Evolutionary conservation across 53 echinoderm and acorn worm species (phyloP).

Genomic region (Temnopleurus reevesii): DNA sequence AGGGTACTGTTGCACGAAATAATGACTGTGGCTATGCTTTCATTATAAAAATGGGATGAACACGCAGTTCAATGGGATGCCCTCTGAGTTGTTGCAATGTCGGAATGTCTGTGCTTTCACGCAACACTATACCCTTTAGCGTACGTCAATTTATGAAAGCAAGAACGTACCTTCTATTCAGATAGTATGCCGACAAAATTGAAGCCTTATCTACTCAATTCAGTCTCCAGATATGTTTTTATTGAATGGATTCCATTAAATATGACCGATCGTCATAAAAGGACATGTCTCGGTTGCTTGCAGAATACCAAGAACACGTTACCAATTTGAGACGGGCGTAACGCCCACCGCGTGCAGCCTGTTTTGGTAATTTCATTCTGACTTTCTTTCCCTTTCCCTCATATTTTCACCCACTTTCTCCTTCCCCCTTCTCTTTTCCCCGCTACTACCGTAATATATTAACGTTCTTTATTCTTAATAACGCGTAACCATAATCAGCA

Average conservation of each 20-base stretch:
- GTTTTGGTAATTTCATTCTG: conserved; percentile 48
- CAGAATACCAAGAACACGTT: background rate
- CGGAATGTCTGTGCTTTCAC: too few relatives aligned
- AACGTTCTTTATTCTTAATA: conserved; percentile 58
- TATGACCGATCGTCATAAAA: background rate
- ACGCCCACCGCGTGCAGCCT: conserved; percentile 36
- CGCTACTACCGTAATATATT: conserved; percentile 26
- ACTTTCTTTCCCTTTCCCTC: background rate
- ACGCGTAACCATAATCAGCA: conserved; percentile 57
- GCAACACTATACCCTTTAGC: too few relatives aligned
- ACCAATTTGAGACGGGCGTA: background rate
- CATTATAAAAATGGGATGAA: too few relatives aligned
- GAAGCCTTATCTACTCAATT: background rate
- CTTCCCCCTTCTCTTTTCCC: background rate
- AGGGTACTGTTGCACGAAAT: too few relatives aligned
- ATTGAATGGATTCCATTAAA: background rate
- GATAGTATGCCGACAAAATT: too few relatives aligned
- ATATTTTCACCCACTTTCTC: background rate
- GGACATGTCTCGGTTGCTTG: background rate
- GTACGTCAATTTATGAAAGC: too few relatives aligned
- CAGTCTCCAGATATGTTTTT: background rate
- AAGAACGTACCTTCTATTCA: too few relatives aligned
- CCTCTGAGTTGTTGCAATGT: too few relatives aligned
- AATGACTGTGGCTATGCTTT: too few relatives aligned
- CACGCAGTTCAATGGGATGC: too few relatives aligned